A percentile compares a stretch with the other conserved stretches of the same genome.
Conservation (phyloP, 2,797 vertebrate species). For the Spea hammondii region DNA sequence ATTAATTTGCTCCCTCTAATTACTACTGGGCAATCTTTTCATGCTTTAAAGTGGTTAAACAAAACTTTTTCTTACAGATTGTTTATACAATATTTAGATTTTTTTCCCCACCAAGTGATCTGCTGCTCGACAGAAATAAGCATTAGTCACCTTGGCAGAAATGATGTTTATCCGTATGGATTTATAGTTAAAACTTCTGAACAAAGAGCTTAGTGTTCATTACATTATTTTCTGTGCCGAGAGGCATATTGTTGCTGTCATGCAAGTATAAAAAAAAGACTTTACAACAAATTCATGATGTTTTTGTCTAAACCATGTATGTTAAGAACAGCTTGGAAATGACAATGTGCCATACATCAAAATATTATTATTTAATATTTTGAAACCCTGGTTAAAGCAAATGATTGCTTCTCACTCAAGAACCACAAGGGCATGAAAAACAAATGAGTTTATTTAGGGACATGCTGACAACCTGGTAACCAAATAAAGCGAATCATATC, state of each 20-base stretch:
- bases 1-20: no score
- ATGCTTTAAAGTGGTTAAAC: constrained; percentile 27
- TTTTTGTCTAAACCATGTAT: no score
- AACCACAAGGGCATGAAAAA: no score
- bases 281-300: not conserved
- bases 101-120: constrained; percentile 25
- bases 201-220: not conserved
- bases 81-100: not conserved
- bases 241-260: not conserved
- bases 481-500: no score
- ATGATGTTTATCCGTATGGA: not conserved
- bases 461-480: no score
- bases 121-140: not conserved
- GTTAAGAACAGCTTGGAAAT: no score
- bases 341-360: no score
- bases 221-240: constrained; percentile 10
- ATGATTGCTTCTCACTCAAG: no score
- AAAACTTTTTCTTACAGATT: not conserved
- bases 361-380: no score
- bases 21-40: not conserved
- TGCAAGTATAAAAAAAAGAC: not conserved
- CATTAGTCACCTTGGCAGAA: not conserved
- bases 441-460: no score
- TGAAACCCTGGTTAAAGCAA: no score
- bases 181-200: not conserved